phyloP scores from a whole-genome alignment of 2,113 vertebrate genomes.

The Nibea coibor region DNA sequence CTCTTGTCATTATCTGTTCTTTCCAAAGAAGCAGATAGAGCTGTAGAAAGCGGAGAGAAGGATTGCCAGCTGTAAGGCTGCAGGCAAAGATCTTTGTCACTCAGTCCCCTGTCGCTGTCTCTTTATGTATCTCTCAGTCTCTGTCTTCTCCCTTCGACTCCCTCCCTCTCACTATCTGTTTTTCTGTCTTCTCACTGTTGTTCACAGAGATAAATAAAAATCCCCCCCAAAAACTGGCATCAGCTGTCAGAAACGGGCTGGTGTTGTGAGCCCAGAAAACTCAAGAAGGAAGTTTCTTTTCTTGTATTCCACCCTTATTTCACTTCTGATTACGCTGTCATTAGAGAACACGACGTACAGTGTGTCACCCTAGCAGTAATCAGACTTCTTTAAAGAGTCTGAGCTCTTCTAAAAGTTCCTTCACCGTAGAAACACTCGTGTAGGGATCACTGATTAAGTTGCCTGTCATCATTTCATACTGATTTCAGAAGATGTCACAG shows the following conservation, averaged over 20 bases:
- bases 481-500: not conserved
- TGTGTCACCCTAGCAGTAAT: not conserved
- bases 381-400: not conserved
- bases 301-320: not conserved
- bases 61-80: constrained; percentile 54
- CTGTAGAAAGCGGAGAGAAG: constrained; percentile 32
- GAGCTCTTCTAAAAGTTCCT: not conserved
- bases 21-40: constrained; percentile 46
- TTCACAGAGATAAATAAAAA: constrained; percentile 13
- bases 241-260: not conserved
- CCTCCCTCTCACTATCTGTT: constrained; percentile 10
- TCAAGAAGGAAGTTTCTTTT: not conserved
- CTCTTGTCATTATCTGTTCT: constrained; percentile 49
- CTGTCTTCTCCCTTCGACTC: constrained; percentile 28
- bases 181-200: constrained; percentile 13
- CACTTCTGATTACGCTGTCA: not conserved
- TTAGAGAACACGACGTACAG: not conserved
- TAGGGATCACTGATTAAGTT: not conserved
- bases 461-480: not conserved
- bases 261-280: not conserved
- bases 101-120: constrained; percentile 44
- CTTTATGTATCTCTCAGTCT: constrained; percentile 40
- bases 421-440: no score
- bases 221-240: not conserved
- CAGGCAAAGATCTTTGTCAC: constrained; percentile 62